Evolutionary conservation across 2,113 vertebrate genomes (phyloP).

Genomic region (Tretioscincus oriximinensis): DNA sequence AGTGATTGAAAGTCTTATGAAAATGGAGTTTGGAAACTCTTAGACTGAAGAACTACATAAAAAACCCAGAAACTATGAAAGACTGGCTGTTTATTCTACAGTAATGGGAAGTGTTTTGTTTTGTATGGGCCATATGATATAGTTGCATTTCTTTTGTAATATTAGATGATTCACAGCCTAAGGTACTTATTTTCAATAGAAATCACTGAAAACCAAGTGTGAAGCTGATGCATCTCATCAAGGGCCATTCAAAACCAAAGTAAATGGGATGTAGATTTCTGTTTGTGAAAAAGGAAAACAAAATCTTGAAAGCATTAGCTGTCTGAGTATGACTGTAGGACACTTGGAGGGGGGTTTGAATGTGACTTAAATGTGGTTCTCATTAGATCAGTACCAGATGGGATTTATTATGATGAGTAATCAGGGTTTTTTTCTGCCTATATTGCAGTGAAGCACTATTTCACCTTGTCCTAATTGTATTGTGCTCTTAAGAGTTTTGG

Average conservation of each 20-base stretch:
- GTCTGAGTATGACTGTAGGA: slow-evolving; percentile 3
- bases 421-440: not conserved
- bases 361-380: slow-evolving; percentile 4
- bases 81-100: not conserved
- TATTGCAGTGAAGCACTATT: slow-evolving; percentile 9
- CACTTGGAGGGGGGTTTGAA: not conserved
- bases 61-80: no score
- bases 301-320: slow-evolving; percentile 20
- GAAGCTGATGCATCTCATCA: not conserved
- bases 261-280: not conserved
- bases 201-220: not conserved
- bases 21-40: not conserved
- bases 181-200: not conserved
- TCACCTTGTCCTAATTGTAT: slow-evolving; percentile 3
- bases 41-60: no score
- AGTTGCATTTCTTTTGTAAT: not conserved
- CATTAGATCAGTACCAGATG: slow-evolving; percentile 7
- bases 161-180: not conserved
- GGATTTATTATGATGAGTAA: slow-evolving; percentile 5
- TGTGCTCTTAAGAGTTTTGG: slow-evolving; percentile 8
- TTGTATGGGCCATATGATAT: not conserved
- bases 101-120: not conserved
- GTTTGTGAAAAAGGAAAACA: not conserved
- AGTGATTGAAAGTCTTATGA: no score
- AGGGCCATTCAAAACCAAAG: not conserved